phyloP scores from a whole-genome alignment of 2,113 vertebrate species.

The Capreolus pygargus region DNA sequence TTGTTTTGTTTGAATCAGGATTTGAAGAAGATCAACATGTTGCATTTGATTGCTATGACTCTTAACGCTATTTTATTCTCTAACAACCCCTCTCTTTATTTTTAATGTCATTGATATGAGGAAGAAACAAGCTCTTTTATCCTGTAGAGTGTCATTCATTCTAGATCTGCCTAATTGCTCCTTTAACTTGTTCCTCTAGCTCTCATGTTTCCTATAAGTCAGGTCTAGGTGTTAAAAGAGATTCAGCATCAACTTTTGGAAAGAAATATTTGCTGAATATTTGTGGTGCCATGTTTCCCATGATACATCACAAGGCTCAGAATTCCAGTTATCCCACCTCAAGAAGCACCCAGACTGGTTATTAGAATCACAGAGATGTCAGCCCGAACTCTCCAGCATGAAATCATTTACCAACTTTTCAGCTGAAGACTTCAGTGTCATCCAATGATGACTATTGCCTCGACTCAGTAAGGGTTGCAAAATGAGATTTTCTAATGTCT shows the following conservation, averaged over 20 bases:
- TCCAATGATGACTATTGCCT: background rate
- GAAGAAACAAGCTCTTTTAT: background rate
- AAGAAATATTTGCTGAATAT: background rate
- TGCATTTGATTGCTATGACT: background rate
- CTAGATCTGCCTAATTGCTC: background rate
- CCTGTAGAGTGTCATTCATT: background rate
- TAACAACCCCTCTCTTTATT: background rate
- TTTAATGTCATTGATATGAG: background rate
- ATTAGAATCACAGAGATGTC: background rate
- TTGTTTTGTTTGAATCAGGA: background rate
- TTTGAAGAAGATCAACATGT: background rate
- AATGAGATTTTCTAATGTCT: background rate
- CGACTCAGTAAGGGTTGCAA: background rate
- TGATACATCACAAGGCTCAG: background rate
- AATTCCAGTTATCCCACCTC: background rate
- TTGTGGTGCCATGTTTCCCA: background rate
- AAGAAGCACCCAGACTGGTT: background rate
- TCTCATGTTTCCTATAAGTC: background rate
- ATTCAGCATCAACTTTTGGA: background rate
- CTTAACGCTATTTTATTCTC: background rate
- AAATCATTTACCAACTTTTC: background rate
- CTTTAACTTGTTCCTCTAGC: background rate
- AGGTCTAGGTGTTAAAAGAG: background rate
- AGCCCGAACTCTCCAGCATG: background rate
- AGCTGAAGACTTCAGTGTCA: background rate